phyloP scores from a whole-genome alignment of 2,113 vertebrate genomes.

The Channa argus region DNA sequence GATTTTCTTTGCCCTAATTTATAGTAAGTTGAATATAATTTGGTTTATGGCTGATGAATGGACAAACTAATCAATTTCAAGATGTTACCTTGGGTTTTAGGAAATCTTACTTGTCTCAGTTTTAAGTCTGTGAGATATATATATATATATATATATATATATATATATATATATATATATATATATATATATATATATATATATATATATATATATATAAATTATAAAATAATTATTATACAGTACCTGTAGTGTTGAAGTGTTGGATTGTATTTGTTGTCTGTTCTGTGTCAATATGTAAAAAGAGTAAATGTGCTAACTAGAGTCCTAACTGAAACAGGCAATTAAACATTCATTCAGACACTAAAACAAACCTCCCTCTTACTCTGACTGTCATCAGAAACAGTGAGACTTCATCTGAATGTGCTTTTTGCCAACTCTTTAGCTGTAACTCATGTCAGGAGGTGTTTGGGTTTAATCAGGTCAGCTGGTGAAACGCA shows the following conservation, averaged over 20 bases:
- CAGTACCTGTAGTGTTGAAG: background rate
- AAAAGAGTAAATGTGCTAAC: conserved; percentile 30
- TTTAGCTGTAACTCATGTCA: conserved; percentile 31
- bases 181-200: no score
- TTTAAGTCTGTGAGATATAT: no score
- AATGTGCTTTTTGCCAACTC: background rate
- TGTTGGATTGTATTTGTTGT: background rate
- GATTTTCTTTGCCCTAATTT: background rate
- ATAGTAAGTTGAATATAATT: background rate
- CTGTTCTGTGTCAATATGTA: background rate
- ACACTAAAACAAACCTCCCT: conserved; percentile 60
- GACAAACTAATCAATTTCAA: background rate
- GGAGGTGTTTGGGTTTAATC: conserved; percentile 18
- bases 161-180: no score
- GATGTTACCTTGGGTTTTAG: background rate
- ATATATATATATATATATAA: no score
- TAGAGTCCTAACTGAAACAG: conserved; percentile 35
- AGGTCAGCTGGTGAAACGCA: conserved; percentile 46
- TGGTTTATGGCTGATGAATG: background rate
- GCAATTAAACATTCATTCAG: conserved; percentile 39
- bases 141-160: no score
- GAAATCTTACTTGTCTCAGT: no score
- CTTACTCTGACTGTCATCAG: background rate
- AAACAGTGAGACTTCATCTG: background rate
- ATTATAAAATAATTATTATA: background rate